These are phyloP conservation scores for Coptotermes formosanus DNA, from an alignment of 1,140 invertebrate species.

Conservation along the genomic window DNA sequence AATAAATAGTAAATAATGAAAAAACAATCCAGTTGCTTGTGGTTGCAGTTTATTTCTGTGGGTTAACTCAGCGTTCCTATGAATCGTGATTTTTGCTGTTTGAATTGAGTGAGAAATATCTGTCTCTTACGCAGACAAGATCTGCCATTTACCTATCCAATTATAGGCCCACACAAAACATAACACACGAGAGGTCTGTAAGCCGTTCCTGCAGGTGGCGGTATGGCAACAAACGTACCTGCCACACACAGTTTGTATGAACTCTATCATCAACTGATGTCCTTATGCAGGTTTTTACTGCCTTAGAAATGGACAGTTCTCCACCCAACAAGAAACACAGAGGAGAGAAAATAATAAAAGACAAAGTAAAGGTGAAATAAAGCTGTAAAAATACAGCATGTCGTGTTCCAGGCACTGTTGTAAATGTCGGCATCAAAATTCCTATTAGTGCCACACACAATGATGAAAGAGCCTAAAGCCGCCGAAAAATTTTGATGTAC, in stretches of 20 bases:
- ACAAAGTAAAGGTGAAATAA: not conserved
- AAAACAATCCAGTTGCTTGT: no score
- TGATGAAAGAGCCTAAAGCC: not conserved
- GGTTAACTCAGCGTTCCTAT: no score
- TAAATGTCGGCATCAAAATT: not conserved
- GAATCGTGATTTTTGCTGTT: no score
- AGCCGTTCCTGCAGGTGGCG: not conserved
- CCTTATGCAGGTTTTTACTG: not conserved
- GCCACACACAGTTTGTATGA: conserved; percentile 14
- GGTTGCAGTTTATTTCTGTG: no score
- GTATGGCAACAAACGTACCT: not conserved
- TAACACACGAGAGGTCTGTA: not conserved
- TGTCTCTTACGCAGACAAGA: no score
- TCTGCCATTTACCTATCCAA: no score
- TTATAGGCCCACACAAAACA: no score
- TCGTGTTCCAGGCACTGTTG: not conserved
- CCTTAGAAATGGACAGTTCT: conserved; percentile 1
- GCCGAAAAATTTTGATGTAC: not conserved
- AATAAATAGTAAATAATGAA: no score
- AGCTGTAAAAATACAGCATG: not conserved
- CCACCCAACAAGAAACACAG: not conserved
- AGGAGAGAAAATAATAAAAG: not conserved
- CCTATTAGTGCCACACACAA: conserved; percentile 9
- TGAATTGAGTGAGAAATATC: no score
- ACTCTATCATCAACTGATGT: not conserved